These are phyloP conservation scores for Amphiprion ocellaris DNA, from an alignment of 2,113 vertebrate genomes.

Conservation along the genomic window DNA sequence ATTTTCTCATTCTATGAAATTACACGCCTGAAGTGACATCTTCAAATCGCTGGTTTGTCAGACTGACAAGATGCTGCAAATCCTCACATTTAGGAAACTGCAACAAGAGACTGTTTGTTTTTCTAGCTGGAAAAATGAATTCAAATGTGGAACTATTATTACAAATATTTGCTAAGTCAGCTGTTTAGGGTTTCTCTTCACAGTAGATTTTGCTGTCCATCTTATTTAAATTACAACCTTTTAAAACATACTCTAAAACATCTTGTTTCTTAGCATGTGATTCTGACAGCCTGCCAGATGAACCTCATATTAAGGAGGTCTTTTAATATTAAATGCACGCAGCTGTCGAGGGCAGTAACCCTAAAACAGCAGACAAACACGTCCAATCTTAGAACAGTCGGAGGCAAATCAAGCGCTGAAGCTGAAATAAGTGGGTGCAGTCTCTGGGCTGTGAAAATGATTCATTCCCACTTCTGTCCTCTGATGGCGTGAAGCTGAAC, in stretches of 20 bases:
- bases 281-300: background rate
- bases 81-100: background rate
- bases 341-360: slow-evolving; percentile 14
- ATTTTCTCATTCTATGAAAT: background rate
- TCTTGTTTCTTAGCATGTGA: background rate
- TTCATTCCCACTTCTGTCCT: slow-evolving; percentile 58
- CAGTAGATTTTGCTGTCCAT: background rate
- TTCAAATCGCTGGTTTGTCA: background rate
- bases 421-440: slow-evolving; percentile 13
- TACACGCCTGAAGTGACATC: background rate
- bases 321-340: slow-evolving; percentile 1
- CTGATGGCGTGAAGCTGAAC: slow-evolving; percentile 46
- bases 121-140: too few species aligned
- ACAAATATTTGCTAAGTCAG: too few species aligned
- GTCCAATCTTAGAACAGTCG: slow-evolving; percentile 1
- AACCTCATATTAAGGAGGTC: background rate
- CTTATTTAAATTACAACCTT: background rate
- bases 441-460: slow-evolving; percentile 49
- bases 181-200: too few species aligned
- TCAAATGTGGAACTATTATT: too few species aligned
- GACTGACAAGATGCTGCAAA: background rate
- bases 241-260: slow-evolving; percentile 13
- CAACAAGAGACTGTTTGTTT: too few species aligned
- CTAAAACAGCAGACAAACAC: slow-evolving; percentile 1
- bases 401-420: background rate